phyloP scores from a whole-genome alignment of 2,888 invertebrate genomes.

The Spilarctia lutea region DNA sequence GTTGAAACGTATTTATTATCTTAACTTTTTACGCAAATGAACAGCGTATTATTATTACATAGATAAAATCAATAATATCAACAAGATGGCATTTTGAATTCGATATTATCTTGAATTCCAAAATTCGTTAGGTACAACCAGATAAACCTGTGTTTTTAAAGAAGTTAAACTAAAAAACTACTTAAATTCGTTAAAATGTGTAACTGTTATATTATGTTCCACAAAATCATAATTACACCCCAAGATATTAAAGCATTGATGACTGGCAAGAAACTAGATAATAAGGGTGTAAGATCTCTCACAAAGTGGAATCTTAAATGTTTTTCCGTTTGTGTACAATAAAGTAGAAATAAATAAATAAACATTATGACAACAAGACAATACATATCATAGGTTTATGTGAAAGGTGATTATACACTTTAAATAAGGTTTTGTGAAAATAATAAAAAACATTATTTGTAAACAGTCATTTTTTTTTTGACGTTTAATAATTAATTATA shows the following conservation, averaged over 20 bases:
- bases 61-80: not conserved
- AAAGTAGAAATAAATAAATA: too few species aligned
- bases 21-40: conserved; percentile 4
- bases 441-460: not conserved
- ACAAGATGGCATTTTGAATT: not conserved
- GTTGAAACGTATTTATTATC: not conserved
- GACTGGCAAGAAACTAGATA: not conserved
- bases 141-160: not conserved
- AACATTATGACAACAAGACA: too few species aligned
- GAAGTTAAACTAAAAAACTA: not conserved
- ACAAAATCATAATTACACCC: too few species aligned
- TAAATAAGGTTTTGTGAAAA: too few species aligned
- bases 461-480: not conserved
- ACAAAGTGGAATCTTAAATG: not conserved
- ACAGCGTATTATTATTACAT: not conserved
- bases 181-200: not conserved
- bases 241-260: too few species aligned
- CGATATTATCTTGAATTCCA: not conserved
- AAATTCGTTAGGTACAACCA: not conserved
- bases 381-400: too few species aligned
- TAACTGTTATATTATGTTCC: not conserved
- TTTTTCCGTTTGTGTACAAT: too few species aligned
- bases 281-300: not conserved
- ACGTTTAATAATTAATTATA: not conserved
- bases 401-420: too few species aligned